Base-by-base conservation (phyloP, 2,888 invertebrate genomes). In the Eupithecia pulchellata region DNA sequence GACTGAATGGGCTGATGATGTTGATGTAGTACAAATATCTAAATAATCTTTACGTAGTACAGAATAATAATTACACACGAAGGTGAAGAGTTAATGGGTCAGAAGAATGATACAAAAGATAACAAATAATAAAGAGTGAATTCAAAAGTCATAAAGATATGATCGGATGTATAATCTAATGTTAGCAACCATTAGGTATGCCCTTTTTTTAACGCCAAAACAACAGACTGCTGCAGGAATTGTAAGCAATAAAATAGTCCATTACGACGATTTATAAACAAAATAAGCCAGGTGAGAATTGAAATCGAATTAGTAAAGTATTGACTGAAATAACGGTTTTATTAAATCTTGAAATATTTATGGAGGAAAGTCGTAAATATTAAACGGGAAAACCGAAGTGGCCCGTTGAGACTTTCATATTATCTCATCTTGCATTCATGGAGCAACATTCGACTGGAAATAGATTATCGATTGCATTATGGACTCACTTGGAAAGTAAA, bases 401-500 rank as follows among this genome's bases (percentile, higher is more conserved):
- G 63, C 69, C 66, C 71, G 72, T 71, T 74, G 76, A 78, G 70
- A 74, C 66, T 65, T 72, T 57, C 34, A 73, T 75, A 74, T 69
- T 74, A 76, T 76, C 74, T 74, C 70, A 70, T 68, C 72, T 52
- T 66, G 72, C 67, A 72, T 70, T 74, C 71, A 72, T 78, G 72
- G 65, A 60, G 72, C 72, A 76, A 72, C 73, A 73, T 70, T 69
- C 61, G 29, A 66, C 75, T 76, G 67, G 55, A 75, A 76, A 76
- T 75, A 76, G 75, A 63, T 25, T 29, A 69, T 25, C 68, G 58
- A 67, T 76, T 11, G 69, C 69, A 75, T 69, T 73, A 4, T 71
- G 65, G 69, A 75, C 64, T 62, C 64, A 60, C 74, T 73, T 58
- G 71, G 68, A 70, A 74, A 73, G 69, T 63, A 64, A 55, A 63